A percentile compares a stretch with the other conserved stretches of the same genome.
Conservation (phyloP, 2,113 vertebrate genomes). For the Psilopogon haemacephalus region DNA sequence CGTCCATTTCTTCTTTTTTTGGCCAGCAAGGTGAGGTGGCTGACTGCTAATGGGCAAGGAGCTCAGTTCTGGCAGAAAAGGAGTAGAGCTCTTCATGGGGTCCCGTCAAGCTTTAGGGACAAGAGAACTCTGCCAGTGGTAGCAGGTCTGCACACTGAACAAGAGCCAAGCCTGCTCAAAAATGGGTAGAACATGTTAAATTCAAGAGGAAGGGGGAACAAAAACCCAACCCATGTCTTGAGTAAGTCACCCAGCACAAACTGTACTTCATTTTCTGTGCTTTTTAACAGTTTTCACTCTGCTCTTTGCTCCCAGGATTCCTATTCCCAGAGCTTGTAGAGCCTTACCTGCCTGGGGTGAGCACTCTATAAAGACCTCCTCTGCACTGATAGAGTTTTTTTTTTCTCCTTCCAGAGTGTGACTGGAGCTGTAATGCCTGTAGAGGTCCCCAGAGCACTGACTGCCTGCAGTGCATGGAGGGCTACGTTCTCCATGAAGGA, state of each 20-base stretch:
- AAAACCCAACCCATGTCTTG: fast-evolving
- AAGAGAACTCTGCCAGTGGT: background rate
- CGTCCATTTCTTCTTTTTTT: background rate
- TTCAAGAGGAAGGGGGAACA: background rate
- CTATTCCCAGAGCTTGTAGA: background rate
- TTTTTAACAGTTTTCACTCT: background rate
- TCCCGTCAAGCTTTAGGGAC: background rate
- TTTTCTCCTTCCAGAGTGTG: constrained; percentile 82
- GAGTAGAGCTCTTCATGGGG: background rate
- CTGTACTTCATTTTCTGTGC: background rate
- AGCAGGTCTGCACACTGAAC: background rate
- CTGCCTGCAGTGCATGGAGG: constrained; percentile 94
- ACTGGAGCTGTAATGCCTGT: constrained; percentile 93
- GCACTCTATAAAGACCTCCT: background rate
- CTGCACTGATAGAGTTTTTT: background rate
- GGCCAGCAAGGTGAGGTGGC: background rate
- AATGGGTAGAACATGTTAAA: background rate
- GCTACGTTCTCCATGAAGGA: constrained; percentile 83
- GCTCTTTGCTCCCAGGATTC: background rate
- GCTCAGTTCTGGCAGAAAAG: background rate
- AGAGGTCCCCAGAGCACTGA: constrained; percentile 84
- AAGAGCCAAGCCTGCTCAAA: background rate
- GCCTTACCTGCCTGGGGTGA: background rate
- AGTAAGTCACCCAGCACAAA: background rate
- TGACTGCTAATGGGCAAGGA: background rate